Base-by-base conservation (phyloP, 2,888 invertebrate species). In the Noctua fimbriata region DNA sequence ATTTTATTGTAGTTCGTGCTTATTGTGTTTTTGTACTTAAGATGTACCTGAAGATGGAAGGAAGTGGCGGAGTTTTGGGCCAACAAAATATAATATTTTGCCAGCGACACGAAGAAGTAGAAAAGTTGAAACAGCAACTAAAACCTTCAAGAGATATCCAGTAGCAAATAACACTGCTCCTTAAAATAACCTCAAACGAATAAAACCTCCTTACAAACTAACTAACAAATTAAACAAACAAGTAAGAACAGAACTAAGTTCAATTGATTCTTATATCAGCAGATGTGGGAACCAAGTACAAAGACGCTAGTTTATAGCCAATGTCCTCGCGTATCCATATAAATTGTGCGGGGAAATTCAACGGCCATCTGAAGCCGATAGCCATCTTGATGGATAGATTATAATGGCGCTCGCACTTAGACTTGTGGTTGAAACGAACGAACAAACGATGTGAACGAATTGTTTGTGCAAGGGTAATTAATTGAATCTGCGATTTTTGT, bases 371-470 rank as follows among this genome's bases (percentile, higher is more conserved):
- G 91, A 93, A 94, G 93, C 91, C 89, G 95, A 95, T 95, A 93
- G 87, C 81, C 76, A 95, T 96, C 95, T 94, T 94, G 94, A 95
- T 94, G 91, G 93, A 94, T 93, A 93, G 93, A 94, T 94, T 92
- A 92, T 88, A 91, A 90, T 90, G 92, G 92, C 91, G 91, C 91
- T 91, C 85, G 84, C 87, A 84, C 78, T 85, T 87, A 89, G 90
- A 90, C 90, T 84, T 88, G 91, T 76, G 86, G 88, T 82, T 84
- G n/a, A 73, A 77, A 77, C 71, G 74, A 87, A 77, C 66, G 49
- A 66, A 60, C 69, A 79, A 77, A 77, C 67, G 67, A 79, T 79
- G 66, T 47, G 72, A 82, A 65, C 41, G 41, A 76, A 79, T 81
- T 78, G 74, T 76, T 81, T 69, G 69, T 44, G 63, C 60, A 65